Percentiles rank a stretch among this genome's conserved stretches.
Conservation (phyloP, 2,113 vertebrate species). For the Hypomesus transpacificus region DNA sequence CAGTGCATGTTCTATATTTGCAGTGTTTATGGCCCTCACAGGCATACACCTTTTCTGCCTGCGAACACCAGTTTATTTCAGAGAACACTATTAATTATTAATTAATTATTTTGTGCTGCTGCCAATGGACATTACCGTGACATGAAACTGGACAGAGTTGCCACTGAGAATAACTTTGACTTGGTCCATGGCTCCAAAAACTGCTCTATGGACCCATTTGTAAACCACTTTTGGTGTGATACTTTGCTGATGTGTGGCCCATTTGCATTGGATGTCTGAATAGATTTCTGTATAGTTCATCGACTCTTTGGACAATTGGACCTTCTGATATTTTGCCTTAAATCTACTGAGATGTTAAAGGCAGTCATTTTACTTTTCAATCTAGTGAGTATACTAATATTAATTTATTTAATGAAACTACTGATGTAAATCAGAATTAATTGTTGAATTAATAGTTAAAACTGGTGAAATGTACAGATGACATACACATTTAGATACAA, state of each 20-base stretch:
- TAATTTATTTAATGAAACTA: conserved; percentile 97
- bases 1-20: neutral
- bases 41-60: conserved; percentile 4
- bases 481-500: no score
- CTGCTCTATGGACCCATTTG: conserved; percentile 10
- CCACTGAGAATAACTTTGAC: conserved; percentile 2
- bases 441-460: conserved; percentile 62
- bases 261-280: neutral
- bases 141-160: conserved; percentile 38
- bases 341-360: conserved; percentile 58
- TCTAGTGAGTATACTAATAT: conserved; percentile 85
- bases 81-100: conserved; percentile 1
- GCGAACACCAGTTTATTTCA: neutral
- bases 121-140: conserved; percentile 50
- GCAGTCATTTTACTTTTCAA: conserved; percentile 86
- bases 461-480: conserved; percentile 50
- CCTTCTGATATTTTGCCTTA: conserved; percentile 55
- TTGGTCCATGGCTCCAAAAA: conserved; percentile 2
- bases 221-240: neutral
- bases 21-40: neutral
- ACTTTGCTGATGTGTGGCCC: neutral
- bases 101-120: conserved; percentile 35
- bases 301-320: conserved; percentile 28
- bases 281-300: conserved; percentile 4
- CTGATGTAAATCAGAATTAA: conserved; percentile 70